Base-by-base conservation (phyloP, 1,140 invertebrate species). In the Apis dorsata region DNA sequence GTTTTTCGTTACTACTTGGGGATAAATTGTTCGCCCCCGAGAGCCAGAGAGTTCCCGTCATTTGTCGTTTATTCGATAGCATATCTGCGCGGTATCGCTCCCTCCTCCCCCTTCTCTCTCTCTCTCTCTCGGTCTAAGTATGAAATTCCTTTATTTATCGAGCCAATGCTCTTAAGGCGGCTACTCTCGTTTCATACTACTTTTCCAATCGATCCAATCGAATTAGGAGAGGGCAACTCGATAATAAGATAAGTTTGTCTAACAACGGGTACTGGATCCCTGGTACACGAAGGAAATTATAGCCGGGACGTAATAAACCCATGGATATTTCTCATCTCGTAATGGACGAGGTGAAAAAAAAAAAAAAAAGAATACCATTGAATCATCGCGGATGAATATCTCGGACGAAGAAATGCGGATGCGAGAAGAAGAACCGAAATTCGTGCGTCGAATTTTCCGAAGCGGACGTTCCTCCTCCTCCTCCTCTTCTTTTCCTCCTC, bases 91-190 rank as follows among this genome's bases (percentile, higher is more conserved):
- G 78, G 74, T 90, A 90, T 90, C 73, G 82, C 73, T 87, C 15
- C 5, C 34, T 5, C 5, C 5, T 0, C 5, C 34, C 5, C 34
- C 0, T 3, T 34, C 34, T 3, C 34, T 34, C 34, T 24, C 34
- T 7, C 34, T 34, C 34, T 3, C 34, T 34, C 34, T 83, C 84
- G 86, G 28, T 28, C 34, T 88, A 89, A 91, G 83, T 84, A 87
- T 86, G 84, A 85, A 87, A 79, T 72, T 86, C 85, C 84, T 90
- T 92, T 92, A 92, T 93, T 93, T 92, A 92, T 93, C 90, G 90
- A 88, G 89, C 34, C 89, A 92, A 93, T 92, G 88, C 92, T 92
- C 91, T 93, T 91, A 93, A 89, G 88, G 8, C 34, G 24, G 12
- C 12, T 51, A 15, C 34, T 34, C 60, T 17, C 34, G 75, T 24